Evolutionary conservation across 2,888 invertebrate species (phyloP).

Genomic region (Athetis lepigone): DNA sequence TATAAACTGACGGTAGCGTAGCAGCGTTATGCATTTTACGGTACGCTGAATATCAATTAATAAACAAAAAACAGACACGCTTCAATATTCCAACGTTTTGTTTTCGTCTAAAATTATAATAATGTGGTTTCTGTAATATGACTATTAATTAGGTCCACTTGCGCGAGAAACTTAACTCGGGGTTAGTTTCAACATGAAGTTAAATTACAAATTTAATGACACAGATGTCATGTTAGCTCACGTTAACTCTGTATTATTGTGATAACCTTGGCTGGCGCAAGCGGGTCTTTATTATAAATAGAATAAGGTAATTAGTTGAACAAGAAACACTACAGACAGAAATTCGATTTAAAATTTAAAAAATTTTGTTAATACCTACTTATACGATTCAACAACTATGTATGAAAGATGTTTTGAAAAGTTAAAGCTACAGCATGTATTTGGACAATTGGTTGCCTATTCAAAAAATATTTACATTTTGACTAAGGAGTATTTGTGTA

Average conservation of each 20-base stretch:
- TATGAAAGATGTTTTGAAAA: constrained; percentile 4
- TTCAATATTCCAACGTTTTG: constrained; percentile 13
- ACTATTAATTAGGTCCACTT: constrained; percentile 1
- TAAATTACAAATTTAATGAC: not conserved
- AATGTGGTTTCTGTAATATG: constrained; percentile 4
- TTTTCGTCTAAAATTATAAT: not conserved
- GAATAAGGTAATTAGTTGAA: no score
- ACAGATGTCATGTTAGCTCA: not conserved
- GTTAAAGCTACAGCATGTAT: constrained; percentile 21
- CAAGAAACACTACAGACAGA: no score
- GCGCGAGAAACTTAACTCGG: no score
- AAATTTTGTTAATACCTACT: not conserved
- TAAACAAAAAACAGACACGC: constrained; percentile 14
- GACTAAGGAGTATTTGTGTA: constrained; percentile 16
- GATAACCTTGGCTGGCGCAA: not conserved
- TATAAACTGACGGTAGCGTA: no score
- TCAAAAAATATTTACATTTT: constrained; percentile 23
- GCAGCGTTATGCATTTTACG: no score
- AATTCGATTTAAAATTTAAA: not conserved
- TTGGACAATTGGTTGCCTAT: constrained; percentile 40
- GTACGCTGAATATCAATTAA: no score
- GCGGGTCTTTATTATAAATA: no score
- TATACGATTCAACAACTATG: constrained; percentile 1
- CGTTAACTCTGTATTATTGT: not conserved
- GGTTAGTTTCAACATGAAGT: not conserved